These are phyloP conservation scores for Cyclina sinensis DNA, from an alignment of 1,140 invertebrate genomes.

Conservation along the genomic window DNA sequence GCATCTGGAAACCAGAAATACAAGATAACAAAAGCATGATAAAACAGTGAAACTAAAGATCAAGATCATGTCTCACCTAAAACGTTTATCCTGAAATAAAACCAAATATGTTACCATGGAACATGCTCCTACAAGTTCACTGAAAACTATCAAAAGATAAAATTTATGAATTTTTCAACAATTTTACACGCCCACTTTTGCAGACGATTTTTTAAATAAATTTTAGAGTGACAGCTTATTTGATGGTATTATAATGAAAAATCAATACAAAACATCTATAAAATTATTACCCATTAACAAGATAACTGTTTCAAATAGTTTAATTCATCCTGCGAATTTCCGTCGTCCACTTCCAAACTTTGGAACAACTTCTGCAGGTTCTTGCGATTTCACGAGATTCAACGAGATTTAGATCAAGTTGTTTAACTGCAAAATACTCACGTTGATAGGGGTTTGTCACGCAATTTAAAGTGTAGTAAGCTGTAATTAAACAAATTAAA, in stretches of 20 bases:
- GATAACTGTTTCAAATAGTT: background rate
- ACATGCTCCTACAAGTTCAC: conserved; percentile 51
- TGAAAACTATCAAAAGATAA: background rate
- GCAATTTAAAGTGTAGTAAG: background rate
- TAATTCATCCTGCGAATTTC: background rate
- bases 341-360: conserved; percentile 9
- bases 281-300: background rate
- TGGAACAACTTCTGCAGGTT: conserved; percentile 47
- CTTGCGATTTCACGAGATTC: conserved; percentile 26
- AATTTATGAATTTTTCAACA: background rate
- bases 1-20: background rate
- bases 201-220: conserved; percentile 44
- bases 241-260: background rate
- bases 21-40: background rate
- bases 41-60: no score
- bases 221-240: conserved; percentile 12
- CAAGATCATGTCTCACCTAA: no score
- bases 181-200: conserved; percentile 61
- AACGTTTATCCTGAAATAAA: background rate
- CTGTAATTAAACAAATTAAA: conserved; percentile 11
- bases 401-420: conserved; percentile 10
- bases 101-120: conserved; percentile 47
- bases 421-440: background rate
- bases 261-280: background rate
- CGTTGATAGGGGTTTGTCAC: background rate